Evolutionary conservation across 2,113 vertebrate species (phyloP), one percentile per base, ranked within the genome.

Genomic region (Psittacula cyanocephala): DNA sequence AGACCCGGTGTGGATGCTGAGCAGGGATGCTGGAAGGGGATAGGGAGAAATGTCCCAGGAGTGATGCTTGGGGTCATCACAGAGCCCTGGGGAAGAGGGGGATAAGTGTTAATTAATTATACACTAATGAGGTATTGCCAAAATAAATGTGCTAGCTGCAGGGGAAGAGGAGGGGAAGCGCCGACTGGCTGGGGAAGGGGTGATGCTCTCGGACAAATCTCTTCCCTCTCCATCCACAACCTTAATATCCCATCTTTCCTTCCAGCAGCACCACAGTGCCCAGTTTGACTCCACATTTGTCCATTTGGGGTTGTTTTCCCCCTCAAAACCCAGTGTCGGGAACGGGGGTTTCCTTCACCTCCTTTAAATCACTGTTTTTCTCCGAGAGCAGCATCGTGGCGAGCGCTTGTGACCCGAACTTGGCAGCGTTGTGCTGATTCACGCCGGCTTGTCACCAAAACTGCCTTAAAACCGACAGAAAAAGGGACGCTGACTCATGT

Each of bases 401-500:
- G 31, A 91, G 92, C 8, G 9, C 78, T 89, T 75, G 81, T 6
- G 60, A 95, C 93, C 91, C 77, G 88, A 95, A 86, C 94, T 96
- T 86, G 37, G 90, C 76, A 71, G 82, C 9, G 22, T 93, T 93
- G 92, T 94, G 95, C 95, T 96, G 94, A 96, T 92, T 97, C 96
- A 94, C 5, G 64, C 50, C 11, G 5, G 59, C 81, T 93, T 88
- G 88, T 95, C 96, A 94, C 79, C 3, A 2, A 94, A 95, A 72
- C 49, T 86, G 91, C 93, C 79, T 67, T 67, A 43, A 95, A 96
- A 90, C n/a, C 24, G 71, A 81, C 89, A 90, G 88, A 65, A 94
- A 84, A 98, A 97, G 91, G 93, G 92, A 92, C 55, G 90, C 94
- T 95, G 94, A 97, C 86, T 96, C 95, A 96, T 95, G 91, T 63